phyloP scores from a whole-genome alignment of 2,113 vertebrate species.

The Suncus etruscus region DNA sequence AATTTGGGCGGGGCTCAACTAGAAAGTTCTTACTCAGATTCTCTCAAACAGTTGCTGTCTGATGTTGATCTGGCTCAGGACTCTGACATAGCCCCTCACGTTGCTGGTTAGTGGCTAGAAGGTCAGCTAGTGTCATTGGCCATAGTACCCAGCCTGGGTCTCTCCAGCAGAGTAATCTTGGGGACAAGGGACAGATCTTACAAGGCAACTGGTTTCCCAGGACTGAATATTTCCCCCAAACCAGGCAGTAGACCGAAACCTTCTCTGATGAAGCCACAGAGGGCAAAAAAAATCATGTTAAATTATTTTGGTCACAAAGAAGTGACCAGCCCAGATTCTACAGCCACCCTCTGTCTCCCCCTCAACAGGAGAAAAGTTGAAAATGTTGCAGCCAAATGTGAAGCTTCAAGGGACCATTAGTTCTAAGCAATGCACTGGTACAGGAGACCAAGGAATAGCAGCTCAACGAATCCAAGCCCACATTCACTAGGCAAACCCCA shows the following conservation, averaged over 20 bases:
- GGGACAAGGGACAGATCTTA: not conserved
- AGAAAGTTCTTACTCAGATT: not conserved
- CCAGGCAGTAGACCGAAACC: not conserved
- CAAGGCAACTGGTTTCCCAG: not conserved
- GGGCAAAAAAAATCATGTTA: not conserved
- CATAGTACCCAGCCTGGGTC: not conserved
- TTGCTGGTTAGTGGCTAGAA: not conserved
- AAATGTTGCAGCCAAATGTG: not conserved
- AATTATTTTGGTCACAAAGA: not conserved
- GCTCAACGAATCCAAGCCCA: rapidly evolving
- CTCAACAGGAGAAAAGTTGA: not conserved
- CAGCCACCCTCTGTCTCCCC: not conserved
- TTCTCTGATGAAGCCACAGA: not conserved
- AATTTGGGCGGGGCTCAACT: not conserved
- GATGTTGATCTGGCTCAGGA: not conserved
- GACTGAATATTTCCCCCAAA: not conserved
- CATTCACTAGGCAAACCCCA: not conserved
- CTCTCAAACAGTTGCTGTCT: not conserved
- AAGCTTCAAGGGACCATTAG: not conserved
- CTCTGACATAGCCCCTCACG: not conserved
- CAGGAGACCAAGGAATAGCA: not conserved
- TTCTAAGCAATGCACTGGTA: not conserved
- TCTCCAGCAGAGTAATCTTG: not conserved
- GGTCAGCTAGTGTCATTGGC: not conserved
- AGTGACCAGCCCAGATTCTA: constrained; percentile 14